phyloP scores from a whole-genome alignment of 2,797 vertebrate genomes.

The Rhinatrema bivittatum region DNA sequence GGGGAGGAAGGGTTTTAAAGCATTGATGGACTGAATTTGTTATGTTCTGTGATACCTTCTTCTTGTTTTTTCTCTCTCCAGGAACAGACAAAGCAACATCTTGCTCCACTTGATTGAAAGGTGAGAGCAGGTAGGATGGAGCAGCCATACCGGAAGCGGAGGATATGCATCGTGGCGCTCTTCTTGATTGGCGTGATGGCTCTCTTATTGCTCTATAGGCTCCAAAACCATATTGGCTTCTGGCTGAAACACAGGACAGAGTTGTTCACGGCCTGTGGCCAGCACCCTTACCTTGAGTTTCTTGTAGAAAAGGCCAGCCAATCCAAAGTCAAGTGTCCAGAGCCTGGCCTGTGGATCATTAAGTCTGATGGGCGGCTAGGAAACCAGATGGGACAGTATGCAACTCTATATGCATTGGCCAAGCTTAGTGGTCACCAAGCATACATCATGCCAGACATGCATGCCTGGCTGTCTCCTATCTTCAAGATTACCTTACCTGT shows the following conservation, averaged over 20 bases:
- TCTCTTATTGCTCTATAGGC: neutral
- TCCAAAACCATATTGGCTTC: neutral
- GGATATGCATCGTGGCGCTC: neutral
- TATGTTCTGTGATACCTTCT: too few relatives aligned
- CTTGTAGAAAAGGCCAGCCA: neutral
- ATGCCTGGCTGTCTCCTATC: conserved; percentile 11
- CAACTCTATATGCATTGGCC: conserved; percentile 34
- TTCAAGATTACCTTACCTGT: conserved; percentile 32
- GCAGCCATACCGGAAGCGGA: conserved; percentile 2
- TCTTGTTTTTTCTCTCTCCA: too few relatives aligned
- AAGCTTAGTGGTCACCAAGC: conserved; percentile 27
- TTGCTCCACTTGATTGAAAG: too few relatives aligned
- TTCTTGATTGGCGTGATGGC: neutral
- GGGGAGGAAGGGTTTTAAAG: too few relatives aligned
- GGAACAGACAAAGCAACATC: too few relatives aligned
- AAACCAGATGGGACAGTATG: conserved; percentile 42
- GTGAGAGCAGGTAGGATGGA: conserved; percentile 7
- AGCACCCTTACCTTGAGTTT: neutral
- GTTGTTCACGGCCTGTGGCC: neutral
- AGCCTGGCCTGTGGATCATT: conserved; percentile 28
- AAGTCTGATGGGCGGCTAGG: conserved; percentile 23
- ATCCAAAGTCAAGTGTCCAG: neutral
- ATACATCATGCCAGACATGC: conserved; percentile 30
- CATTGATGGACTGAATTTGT: too few relatives aligned
- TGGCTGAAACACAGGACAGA: neutral